Base-by-base conservation (phyloP, 2,113 vertebrate species). In the Tinamus guttatus region DNA sequence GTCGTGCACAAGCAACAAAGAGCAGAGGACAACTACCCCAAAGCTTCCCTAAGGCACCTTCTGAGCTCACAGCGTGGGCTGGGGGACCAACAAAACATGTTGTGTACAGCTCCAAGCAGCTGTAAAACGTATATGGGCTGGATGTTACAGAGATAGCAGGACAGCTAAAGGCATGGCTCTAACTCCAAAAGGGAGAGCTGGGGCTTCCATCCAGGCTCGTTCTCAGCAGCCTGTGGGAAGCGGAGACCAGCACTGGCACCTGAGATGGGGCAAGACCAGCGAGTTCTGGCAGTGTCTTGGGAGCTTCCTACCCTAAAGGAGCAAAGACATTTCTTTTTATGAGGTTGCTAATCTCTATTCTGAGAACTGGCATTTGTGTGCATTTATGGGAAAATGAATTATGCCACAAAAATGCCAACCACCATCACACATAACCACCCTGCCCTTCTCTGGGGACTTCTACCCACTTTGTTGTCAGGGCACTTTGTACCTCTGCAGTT, bases 61-160 rank as follows among this genome's bases (percentile, higher is more conserved):
- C 38, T 76, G 79, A 21, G 2, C 16, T 4, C 21, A 11, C 7
- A 5, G 16, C 0, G 0, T 4, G 24, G 36, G n/a, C 24, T 74
- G 52, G 19, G 63, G 34, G 25, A 25, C 19, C 74, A 65, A 40
- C 1, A 1, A 63, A 81, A 43, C 27, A 36, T 51, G 4, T 24
- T 92, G 15, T 52, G 8, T 7, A 2, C 68, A 60, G 15, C 41
- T 56, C 60, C 22, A 59, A 81, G 47, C 12, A 0, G 0, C 32
- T 59, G 45, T 25, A 45, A 65, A 62, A 3, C 13, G 6, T 85
- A 19, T 83, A 22, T 22, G 52, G 13, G 3, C 19, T 89, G 60
- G 7, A 2, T 32, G 8, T n/a, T 69, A 13, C 49, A 47, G 43
- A 51, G 80, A 62, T 5, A 73, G 15, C 28, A 51, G 38, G 68